A percentile compares a stretch with the other conserved stretches of the same genome.
Evolutionary conservation across 2,888 invertebrate species (phyloP).

Genomic region (Tipula unca): DNA sequence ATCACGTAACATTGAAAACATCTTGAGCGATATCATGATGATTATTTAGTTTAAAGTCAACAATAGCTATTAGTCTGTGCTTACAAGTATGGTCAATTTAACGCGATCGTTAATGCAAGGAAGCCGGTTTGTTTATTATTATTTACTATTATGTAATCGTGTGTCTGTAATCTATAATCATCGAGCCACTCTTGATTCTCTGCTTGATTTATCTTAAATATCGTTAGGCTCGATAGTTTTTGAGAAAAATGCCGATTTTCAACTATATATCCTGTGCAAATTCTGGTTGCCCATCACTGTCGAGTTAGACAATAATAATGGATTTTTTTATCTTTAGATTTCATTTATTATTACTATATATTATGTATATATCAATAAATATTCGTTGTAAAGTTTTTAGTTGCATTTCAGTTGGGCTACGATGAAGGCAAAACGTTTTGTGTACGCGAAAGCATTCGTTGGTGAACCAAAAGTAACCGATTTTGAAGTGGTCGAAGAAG

Average conservation of each 20-base stretch:
- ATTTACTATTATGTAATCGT: neutral
- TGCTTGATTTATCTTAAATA: no score
- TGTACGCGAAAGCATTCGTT: constrained; percentile 54
- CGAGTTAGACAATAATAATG: neutral
- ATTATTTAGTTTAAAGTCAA: no score
- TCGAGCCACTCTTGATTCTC: no score
- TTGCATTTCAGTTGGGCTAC: constrained; percentile 31
- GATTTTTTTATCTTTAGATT: neutral
- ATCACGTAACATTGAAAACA: no score
- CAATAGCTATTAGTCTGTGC: neutral
- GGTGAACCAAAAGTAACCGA: constrained; percentile 58
- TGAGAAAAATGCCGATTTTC: no score
- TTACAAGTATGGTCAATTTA: neutral
- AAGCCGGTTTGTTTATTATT: neutral
- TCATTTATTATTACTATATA: no score
- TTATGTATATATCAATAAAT: neutral
- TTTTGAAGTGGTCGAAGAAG: constrained; percentile 58
- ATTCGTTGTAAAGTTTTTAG: neutral
- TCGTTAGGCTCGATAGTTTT: no score
- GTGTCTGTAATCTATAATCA: neutral
- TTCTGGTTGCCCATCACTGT: no score
- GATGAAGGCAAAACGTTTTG: constrained; percentile 53
- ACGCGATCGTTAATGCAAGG: neutral
- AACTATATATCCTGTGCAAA: no score
- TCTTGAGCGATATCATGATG: no score